Base-by-base conservation (phyloP, 2,888 invertebrate genomes). In the Poecilus cupreus region DNA sequence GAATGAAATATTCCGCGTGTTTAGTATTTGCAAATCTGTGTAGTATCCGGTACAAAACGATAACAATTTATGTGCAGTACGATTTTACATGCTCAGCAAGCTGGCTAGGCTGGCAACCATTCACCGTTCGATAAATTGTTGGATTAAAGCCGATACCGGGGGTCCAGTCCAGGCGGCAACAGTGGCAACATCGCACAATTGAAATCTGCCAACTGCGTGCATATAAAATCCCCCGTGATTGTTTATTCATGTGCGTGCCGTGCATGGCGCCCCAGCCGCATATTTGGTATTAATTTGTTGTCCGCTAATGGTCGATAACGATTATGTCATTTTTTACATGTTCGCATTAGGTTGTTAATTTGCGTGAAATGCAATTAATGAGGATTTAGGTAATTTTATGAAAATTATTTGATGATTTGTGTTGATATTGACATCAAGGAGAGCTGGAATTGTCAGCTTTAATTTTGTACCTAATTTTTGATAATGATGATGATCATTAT, bases 251-350 rank as follows among this genome's bases (percentile, higher is more conserved):
- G 64, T 37, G 64, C 32, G 64, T 37, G 16, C 3, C 10, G 18
- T 43, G 60, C 60, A 68, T 68, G 18, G 64, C 37, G 16, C 64
- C 64, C 64, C 60, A 26, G 32, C 60, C 64, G 37, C 37, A 68
- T 68, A 68, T 68, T 68, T 68, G 64, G 64, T 68, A 68, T 68
- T 68, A 68, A 68, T 68, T 68, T 37, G 64, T 32, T 68, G 64
- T 68, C 37, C 64, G 64, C 37, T 68, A 68, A 68, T 68, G 64
- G 37, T 37, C 64, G 37, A 68, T 37, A 37, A 68, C 64, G 64
- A 68, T 68, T 68, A 68, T 68, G 64, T 37, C 64, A 68, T 68
- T 68, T 68, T 68, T 68, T 68, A 37, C 64, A 37, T 68, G 64
- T 37, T 10, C 32, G 37, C 64, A 68, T 68, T 68, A 68, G 18